Conservation (phyloP, 2,888 invertebrate genomes). For the Cheilosia pagana region DNA sequence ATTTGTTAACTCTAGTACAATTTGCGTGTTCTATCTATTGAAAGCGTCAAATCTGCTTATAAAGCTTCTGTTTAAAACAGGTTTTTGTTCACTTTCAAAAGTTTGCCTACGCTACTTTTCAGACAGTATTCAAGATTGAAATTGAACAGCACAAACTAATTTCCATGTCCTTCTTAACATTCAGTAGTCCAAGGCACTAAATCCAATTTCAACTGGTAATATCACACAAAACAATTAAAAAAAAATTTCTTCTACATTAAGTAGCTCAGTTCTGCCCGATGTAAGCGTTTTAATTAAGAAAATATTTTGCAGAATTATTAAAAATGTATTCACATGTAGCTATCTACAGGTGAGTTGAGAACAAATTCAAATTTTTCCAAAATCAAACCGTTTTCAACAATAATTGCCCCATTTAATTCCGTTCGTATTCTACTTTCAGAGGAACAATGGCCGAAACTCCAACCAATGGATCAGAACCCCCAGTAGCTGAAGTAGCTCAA, state of each 20-base stretch:
- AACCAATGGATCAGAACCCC: slow-evolving; percentile 77
- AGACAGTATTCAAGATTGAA: no score
- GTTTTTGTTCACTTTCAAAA: no score
- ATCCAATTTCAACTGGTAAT: not conserved
- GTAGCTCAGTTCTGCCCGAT: no score
- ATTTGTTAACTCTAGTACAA: no score
- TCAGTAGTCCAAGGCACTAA: no score
- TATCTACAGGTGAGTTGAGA: slow-evolving; percentile 74
- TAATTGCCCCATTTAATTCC: no score
- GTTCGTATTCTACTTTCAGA: slow-evolving; percentile 29
- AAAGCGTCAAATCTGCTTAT: no score
- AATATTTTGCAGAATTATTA: not conserved
- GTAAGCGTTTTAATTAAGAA: slow-evolving; percentile 2
- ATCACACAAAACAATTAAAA: slow-evolving; percentile 16
- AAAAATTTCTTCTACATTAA: not conserved
- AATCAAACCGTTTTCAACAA: not conserved
- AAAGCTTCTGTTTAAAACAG: no score
- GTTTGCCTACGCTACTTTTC: no score
- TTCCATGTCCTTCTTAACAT: no score
- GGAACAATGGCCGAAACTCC: slow-evolving; percentile 73
- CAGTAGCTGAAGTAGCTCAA: slow-evolving; percentile 81
- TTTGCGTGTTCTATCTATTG: no score
- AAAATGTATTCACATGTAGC: slow-evolving; percentile 76
- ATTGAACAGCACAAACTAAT: no score
- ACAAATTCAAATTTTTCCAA: not conserved